Evolutionary conservation across 2,888 invertebrate genomes (phyloP).

Genomic region (Tuberolachnus salignus): DNA sequence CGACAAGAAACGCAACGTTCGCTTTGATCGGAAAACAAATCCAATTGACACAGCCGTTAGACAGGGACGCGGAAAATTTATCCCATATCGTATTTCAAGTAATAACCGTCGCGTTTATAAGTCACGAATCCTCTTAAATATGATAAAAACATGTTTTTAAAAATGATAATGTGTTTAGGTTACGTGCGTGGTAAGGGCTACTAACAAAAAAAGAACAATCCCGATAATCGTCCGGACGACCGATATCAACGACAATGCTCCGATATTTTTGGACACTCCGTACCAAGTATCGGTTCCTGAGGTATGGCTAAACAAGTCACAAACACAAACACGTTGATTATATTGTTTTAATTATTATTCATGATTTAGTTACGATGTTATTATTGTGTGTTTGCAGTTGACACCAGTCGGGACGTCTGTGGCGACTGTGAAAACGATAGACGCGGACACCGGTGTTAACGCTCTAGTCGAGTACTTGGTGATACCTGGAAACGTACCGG

Average conservation of each 20-base stretch:
- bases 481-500: slow-evolving; percentile 74
- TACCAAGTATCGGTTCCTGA: slow-evolving; percentile 85
- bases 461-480: slow-evolving; percentile 87
- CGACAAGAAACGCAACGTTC: slow-evolving; percentile 79
- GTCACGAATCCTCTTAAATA: no score
- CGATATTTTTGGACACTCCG: slow-evolving; percentile 81
- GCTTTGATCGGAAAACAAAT: slow-evolving; percentile 81
- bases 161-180: slow-evolving; percentile 67
- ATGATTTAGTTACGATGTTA: background rate
- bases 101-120: slow-evolving; percentile 58
- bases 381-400: slow-evolving; percentile 68
- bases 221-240: slow-evolving; percentile 88
- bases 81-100: slow-evolving; percentile 90
- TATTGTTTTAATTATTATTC: background rate
- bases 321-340: no score
- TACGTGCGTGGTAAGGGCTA: slow-evolving; percentile 80
- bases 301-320: no score
- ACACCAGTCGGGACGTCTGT: slow-evolving; percentile 85
- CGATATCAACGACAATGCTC: slow-evolving; percentile 89
- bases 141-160: no score
- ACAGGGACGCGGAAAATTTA: slow-evolving; percentile 83
- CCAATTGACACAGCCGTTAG: slow-evolving; percentile 78
- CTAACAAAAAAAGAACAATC: slow-evolving; percentile 81
- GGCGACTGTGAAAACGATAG: slow-evolving; percentile 79
- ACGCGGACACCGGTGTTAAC: slow-evolving; percentile 86